Conservation (phyloP, 2,797 vertebrate genomes). For the Aldrovandia affinis region DNA sequence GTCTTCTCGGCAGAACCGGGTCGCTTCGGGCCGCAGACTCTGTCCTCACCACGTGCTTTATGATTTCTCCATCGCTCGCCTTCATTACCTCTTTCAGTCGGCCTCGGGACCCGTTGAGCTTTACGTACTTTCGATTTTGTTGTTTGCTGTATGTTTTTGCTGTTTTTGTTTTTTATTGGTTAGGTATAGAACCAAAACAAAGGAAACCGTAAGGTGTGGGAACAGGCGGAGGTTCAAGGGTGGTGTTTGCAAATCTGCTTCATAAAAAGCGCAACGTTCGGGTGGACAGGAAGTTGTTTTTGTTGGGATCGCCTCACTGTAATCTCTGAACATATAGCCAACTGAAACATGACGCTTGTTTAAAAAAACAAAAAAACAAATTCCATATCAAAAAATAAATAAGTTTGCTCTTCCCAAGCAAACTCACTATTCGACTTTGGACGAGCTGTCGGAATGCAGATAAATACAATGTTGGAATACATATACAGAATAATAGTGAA, state of each 20-base stretch:
- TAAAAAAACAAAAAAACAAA: background rate
- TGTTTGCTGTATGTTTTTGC: background rate
- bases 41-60: background rate
- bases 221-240: background rate
- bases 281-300: background rate
- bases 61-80: background rate
- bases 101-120: background rate
- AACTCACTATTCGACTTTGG: background rate
- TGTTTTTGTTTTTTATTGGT: background rate
- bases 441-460: background rate
- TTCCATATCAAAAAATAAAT: background rate
- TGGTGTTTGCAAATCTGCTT: background rate
- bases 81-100: background rate
- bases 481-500: too few species aligned
- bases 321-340: background rate
- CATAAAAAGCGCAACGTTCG: background rate
- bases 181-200: background rate
- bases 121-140: background rate
- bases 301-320: background rate
- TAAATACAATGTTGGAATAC: too few species aligned
- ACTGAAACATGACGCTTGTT: background rate
- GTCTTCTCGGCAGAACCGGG: background rate
- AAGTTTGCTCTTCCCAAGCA: background rate
- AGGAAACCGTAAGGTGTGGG: background rate
- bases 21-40: background rate